Base-by-base conservation (phyloP, 2,113 vertebrate species). In the Entelurus aequoreus region DNA sequence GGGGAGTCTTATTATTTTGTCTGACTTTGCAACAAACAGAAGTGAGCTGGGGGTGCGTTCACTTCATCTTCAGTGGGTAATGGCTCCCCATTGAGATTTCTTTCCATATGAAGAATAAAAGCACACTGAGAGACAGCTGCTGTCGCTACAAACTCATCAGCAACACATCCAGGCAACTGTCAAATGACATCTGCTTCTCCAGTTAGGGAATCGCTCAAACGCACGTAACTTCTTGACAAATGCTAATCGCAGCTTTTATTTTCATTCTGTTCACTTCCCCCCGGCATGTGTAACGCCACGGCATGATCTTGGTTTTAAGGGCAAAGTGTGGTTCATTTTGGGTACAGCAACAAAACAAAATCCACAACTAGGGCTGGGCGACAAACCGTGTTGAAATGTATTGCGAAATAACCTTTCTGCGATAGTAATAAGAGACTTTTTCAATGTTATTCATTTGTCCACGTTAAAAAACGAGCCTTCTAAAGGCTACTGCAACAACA, bases 131-230 rank as follows among this genome's bases (percentile, higher is more conserved):
- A 75, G 71, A 75, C 80, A 77, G 79, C 74, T 83, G 81, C 76
- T 57, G 66, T 67, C 71, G 68, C 71, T 21, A 56, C 64, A 44
- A 62, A 47, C 66, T 78, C 72, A 79, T 81, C 73, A 73, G 62
- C 57, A 66, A 72, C 69, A 65, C 62, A 72, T 62, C 36, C 63
- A 68, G 58, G 68, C 66, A 69, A 65, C 60, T 70, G 76, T 74
- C 74, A 81, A 69, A 73, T 67, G 75, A 74, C 71, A 83, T 81
- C 76, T 63, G 74, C 74, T 69, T 57, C 55, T 13, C 40, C 19
- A 44, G 44, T 50, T 48, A 54, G 48, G 21, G 35, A 54, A 62
- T 61, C 35, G 51, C 75, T n/a, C 60, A 74, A 48, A 14, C 35
- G 38, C 55, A 65, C 69, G 40, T n/a, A 57, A 57, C 48, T 68